Evolutionary conservation across 2,113 vertebrate genomes (phyloP).

Genomic region (Xenopus laevis): DNA sequence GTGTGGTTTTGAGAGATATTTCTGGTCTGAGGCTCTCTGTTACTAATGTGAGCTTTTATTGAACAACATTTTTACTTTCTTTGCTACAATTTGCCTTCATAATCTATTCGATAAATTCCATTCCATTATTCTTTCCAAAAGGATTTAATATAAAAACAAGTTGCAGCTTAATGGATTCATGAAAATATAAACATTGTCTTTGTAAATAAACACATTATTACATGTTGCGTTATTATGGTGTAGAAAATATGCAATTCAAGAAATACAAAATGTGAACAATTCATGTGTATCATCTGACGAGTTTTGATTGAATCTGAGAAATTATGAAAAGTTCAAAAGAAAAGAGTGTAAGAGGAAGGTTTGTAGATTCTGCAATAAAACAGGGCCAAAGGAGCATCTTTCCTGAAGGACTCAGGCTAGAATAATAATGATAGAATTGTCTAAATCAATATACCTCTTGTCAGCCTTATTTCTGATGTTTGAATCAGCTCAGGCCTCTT

Average conservation of each 20-base stretch:
- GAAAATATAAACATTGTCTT: not conserved
- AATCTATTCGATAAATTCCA: no score
- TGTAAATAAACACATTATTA: not conserved
- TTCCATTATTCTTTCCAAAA: no score
- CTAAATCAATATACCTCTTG: slow-evolving; percentile 79
- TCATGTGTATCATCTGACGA: slow-evolving; percentile 51
- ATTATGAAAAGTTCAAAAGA: slow-evolving; percentile 64
- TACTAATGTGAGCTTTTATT: no score
- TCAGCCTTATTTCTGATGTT: slow-evolving; percentile 77
- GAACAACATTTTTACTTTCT: no score
- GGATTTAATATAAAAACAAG: no score
- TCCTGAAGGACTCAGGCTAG: slow-evolving; percentile 67
- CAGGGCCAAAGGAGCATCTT: slow-evolving; percentile 66
- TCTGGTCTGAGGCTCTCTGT: no score
- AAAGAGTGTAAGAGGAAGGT: slow-evolving; percentile 57
- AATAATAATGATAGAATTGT: slow-evolving; percentile 83
- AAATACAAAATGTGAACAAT: not conserved
- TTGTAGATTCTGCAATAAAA: slow-evolving; percentile 67
- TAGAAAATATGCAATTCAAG: not conserved
- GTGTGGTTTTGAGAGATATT: no score
- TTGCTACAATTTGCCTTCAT: no score
- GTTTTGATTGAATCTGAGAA: slow-evolving; percentile 62
- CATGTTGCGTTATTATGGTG: not conserved
- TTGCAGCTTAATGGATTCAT: not conserved
- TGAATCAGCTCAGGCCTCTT: slow-evolving; percentile 76